Conservation (phyloP, 2,888 invertebrate genomes). For the Plagodis pulveraria region DNA sequence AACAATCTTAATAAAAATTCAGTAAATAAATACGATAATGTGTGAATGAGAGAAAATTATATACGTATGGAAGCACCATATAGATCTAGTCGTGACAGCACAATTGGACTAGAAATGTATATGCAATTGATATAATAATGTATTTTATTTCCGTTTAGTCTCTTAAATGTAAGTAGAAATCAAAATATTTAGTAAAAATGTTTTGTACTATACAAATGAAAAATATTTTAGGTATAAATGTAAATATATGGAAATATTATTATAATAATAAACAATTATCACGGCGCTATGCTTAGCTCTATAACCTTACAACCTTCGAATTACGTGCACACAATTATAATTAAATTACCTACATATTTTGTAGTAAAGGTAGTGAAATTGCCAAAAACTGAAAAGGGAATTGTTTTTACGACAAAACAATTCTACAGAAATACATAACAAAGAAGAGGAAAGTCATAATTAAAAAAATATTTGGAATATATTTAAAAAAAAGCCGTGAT, state of each 20-base stretch:
- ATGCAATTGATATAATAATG: constrained; percentile 24
- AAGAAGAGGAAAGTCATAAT: constrained; percentile 9
- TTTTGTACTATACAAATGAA: constrained; percentile 68
- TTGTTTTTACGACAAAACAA: constrained; percentile 44
- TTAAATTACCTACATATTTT: constrained; percentile 30
- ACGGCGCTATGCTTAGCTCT: constrained; percentile 65
- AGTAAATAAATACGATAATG: constrained; percentile 10
- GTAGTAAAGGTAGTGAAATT: constrained; percentile 37
- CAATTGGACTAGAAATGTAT: constrained; percentile 37
- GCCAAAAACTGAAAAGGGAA: constrained; percentile 49
- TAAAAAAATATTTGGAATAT: constrained; percentile 6
- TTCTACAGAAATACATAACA: constrained; percentile 23
- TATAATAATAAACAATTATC: constrained; percentile 39
- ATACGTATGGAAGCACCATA: constrained; percentile 50
- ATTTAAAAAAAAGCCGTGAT: no score
- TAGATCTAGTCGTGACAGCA: constrained; percentile 58
- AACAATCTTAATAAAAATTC: no score
- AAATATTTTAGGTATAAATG: constrained; percentile 40
- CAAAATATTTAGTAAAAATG: constrained; percentile 68
- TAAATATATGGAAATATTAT: constrained; percentile 50
- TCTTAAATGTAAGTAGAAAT: constrained; percentile 43
- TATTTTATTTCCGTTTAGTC: constrained; percentile 43
- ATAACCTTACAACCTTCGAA: constrained; percentile 39
- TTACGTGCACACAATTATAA: constrained; percentile 25
- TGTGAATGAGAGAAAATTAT: constrained; percentile 41